Evolutionary conservation across 1,140 invertebrate species (phyloP).

Genomic region (Drosophila tristis): DNA sequence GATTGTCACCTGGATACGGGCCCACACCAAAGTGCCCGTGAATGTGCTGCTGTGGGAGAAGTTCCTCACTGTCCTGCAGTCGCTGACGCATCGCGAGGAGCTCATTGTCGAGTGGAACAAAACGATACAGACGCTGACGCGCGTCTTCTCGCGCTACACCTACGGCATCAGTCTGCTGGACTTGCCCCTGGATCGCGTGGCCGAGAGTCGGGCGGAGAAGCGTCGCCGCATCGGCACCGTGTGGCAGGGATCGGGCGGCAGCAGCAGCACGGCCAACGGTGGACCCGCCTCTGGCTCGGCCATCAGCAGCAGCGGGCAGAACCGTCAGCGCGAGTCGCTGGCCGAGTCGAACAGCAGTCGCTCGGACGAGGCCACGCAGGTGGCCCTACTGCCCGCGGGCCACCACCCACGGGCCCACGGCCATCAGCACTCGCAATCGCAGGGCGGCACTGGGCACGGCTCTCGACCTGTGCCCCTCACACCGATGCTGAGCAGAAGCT

Average conservation of each 20-base stretch:
- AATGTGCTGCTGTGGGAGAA: conserved; percentile 96
- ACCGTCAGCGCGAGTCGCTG: conserved; percentile 56
- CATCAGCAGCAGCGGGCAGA: conserved; percentile 28
- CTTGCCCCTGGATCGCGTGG: conserved; percentile 93
- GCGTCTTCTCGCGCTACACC: conserved; percentile 96
- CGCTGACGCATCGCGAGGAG: conserved; percentile 97
- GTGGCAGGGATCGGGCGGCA: conserved; percentile 78
- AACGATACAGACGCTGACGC: conserved; percentile 97
- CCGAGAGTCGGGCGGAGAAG: conserved; percentile 91
- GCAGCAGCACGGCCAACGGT: conserved; percentile 36
- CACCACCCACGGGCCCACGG: conserved; percentile 42
- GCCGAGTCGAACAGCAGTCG: conserved; percentile 72
- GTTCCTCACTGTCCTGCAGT: conserved; percentile 94
- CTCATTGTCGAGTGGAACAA: conserved; percentile 99
- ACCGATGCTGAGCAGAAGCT: conserved; percentile 84
- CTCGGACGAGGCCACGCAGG: conserved; percentile 73
- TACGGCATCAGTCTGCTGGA: conserved; percentile 96
- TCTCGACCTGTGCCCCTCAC: conserved; percentile 69
- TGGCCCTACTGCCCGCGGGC: conserved; percentile 18
- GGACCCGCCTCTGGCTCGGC: conserved; percentile 3
- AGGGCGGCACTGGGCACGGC: conserved; percentile 47
- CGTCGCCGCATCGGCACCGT: conserved; percentile 86
- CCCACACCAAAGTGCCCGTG: conserved; percentile 97
- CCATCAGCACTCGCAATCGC: conserved; percentile 71
- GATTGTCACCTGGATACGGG: conserved; percentile 99